Evolutionary conservation across 2,888 invertebrate species (phyloP), one percentile per base, ranked within the genome.

Genomic region (Athetis lepigone): DNA sequence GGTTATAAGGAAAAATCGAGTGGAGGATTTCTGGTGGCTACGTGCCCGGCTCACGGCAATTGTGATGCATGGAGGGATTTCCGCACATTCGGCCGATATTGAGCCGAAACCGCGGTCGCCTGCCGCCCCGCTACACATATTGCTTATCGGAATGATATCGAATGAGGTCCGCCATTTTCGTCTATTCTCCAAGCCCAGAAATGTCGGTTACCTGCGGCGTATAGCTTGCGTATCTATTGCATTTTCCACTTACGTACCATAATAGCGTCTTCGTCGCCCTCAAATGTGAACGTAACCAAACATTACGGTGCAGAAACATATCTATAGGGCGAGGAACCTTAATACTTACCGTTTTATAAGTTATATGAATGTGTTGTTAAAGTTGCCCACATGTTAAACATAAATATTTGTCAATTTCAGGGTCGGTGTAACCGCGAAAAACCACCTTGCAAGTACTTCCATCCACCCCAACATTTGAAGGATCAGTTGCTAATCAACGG

Each of bases 391-490:
- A 39, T 45, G 25, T 21, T 77, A 46, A 69, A 67, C 6, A 40
- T 50, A 9, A 29, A 58, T 47, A 61, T 64, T 75, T 73, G n/a
- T 72, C 45, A 55, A 76, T 94, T 95, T 70, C 96, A 99, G 99
- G 99, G 99, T 92, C 99, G 99, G 96, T 99, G 99, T 97, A 99
- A 99, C 95, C 97, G 99, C 89, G 99, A 99, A 96, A 99, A 99
- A 94, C 99, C 99, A 80, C 99, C 99, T 88, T 99, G 99, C 98
- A 99, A 99, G 96, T 99, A 99, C 96, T 99, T 99, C 96, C 99
- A 99, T 96, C 99, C 99, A 85, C 99, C 99, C 84, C 99, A 99
- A 95, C 99, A 99, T 95, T 96, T 99, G 89, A 99, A 99, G 96
- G 99, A 99, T 96, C 99, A 99, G 96, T 96, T 99, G 92, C 96